phyloP scores from a whole-genome alignment of 1,140 invertebrate genomes.

The Lepidurus arcticus region DNA sequence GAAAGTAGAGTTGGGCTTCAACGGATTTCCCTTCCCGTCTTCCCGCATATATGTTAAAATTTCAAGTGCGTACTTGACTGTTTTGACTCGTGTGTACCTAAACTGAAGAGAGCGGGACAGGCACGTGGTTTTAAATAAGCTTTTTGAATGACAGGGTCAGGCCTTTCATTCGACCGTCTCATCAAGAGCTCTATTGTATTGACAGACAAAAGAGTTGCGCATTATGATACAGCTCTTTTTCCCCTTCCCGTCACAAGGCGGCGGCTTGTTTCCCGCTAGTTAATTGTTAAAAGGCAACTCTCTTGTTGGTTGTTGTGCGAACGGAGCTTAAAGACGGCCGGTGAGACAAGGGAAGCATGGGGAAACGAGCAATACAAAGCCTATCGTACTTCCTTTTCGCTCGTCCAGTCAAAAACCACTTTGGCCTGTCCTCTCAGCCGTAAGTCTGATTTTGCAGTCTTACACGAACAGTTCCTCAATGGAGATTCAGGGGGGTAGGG shows the following conservation, averaged over 20 bases:
- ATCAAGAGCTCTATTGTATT: slow-evolving; percentile 6
- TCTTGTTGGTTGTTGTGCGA: too few relatives aligned
- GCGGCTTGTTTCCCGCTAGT: not conserved
- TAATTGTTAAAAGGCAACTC: too few relatives aligned
- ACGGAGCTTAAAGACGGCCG: too few relatives aligned
- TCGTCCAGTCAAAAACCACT: too few relatives aligned
- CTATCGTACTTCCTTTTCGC: too few relatives aligned
- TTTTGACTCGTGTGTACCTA: not conserved
- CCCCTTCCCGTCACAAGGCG: not conserved
- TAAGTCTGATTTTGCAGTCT: too few relatives aligned
- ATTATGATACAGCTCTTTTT: slow-evolving; percentile 8
- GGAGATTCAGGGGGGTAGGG: too few relatives aligned
- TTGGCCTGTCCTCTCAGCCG: too few relatives aligned
- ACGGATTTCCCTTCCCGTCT: not conserved
- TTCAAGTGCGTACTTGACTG: slow-evolving; percentile 15
- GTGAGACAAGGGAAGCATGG: too few relatives aligned
- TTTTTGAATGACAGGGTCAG: slow-evolving; percentile 9
- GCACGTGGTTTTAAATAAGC: not conserved
- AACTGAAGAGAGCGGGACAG: not conserved
- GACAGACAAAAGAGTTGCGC: not conserved
- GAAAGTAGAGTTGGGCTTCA: not conserved
- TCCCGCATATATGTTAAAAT: not conserved
- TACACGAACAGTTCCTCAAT: too few relatives aligned
- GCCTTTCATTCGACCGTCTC: not conserved
- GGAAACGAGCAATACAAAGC: too few relatives aligned